These are phyloP conservation scores for Trachemys scripta DNA, from an alignment of 2,113 vertebrate genomes.

Conservation along the genomic window DNA sequence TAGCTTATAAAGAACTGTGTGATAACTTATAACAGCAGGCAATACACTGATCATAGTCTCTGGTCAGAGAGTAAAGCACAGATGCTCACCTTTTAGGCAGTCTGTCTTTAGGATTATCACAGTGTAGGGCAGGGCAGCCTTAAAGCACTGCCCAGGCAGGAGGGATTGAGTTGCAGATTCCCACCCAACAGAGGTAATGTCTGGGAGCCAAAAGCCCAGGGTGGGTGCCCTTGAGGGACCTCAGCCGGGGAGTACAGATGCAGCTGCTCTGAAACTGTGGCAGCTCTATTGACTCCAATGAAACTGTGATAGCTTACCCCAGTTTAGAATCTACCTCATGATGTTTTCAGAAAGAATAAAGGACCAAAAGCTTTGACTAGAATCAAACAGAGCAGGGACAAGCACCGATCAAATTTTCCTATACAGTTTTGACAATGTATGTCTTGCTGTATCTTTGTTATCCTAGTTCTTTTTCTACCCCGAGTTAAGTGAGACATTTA, in stretches of 20 bases:
- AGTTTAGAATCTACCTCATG: neutral
- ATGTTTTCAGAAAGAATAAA: neutral
- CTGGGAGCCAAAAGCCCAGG: no score
- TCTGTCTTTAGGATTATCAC: no score
- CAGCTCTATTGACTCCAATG: neutral
- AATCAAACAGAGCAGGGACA: neutral
- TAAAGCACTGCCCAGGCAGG: no score
- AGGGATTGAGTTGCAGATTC: no score
- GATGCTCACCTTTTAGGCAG: no score
- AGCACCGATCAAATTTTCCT: neutral
- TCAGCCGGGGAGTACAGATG: neutral
- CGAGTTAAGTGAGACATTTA: neutral
- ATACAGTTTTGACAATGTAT: neutral
- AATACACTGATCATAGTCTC: no score
- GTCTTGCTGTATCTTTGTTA: neutral
- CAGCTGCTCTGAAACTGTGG: no score
- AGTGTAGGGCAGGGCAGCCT: no score
- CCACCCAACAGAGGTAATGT: no score
- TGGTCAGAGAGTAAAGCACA: no score
- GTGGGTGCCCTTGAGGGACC: neutral
- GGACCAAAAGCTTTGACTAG: fast-evolving
- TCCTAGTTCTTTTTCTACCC: neutral
- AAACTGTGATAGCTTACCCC: neutral
- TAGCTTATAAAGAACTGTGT: no score
- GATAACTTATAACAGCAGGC: no score